Percentiles rank a stretch among this genome's conserved stretches.
Conservation (phyloP, 2,888 invertebrate species). For the Oxytorus armatus region DNA sequence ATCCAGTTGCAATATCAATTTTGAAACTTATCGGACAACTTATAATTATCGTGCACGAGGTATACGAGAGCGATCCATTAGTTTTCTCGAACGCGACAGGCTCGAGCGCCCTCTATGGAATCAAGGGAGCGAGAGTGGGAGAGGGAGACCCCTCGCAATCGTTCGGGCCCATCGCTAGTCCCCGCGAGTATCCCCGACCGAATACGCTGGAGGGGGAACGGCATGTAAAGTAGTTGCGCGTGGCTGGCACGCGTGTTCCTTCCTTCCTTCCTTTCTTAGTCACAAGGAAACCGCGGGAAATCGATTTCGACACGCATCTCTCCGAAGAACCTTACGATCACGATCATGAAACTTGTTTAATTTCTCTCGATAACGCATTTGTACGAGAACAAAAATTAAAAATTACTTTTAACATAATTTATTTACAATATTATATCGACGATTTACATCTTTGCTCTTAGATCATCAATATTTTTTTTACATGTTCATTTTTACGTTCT, state of each 20-base stretch:
- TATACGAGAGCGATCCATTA: background rate
- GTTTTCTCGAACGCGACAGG: conserved; percentile 6
- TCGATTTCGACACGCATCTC: conserved; percentile 70
- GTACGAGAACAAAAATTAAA: background rate
- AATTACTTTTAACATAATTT: conserved; percentile 61
- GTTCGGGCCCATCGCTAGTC: conserved; percentile 7
- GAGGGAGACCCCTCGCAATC: conserved; percentile 8
- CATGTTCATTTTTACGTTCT: background rate
- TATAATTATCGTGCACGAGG: background rate
- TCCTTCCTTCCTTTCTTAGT: background rate
- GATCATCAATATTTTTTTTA: conserved; percentile 11
- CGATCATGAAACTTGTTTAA: conserved; percentile 50
- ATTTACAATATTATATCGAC: conserved; percentile 70
- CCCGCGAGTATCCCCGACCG: conserved; percentile 17
- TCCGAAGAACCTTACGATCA: conserved; percentile 71
- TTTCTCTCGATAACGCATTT: conserved; percentile 29
- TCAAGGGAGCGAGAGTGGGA: too few species aligned
- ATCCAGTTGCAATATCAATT: too few species aligned
- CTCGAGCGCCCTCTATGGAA: conserved; percentile 3
- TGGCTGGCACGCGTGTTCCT: conserved; percentile 72
- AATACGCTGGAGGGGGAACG: conserved; percentile 1
- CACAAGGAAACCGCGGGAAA: conserved; percentile 70
- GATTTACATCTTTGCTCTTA: conserved; percentile 63
- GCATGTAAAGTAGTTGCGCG: conserved; percentile 71
- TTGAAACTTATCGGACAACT: too few species aligned